phyloP scores from a whole-genome alignment of 2,797 vertebrate species.

The Tachyglossus aculeatus region DNA sequence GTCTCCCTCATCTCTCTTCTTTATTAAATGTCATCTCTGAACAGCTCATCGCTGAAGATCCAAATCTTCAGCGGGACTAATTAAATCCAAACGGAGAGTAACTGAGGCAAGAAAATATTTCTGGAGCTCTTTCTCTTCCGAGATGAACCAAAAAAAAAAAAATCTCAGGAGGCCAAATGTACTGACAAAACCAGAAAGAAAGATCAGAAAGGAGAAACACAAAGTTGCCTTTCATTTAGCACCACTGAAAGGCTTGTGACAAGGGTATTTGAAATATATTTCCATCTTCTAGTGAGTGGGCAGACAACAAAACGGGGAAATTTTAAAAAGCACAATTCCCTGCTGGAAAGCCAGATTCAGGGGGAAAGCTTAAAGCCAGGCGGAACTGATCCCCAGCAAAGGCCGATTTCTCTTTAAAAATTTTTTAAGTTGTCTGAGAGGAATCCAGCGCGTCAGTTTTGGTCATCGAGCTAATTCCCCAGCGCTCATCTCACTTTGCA shows the following conservation, averaged over 20 bases:
- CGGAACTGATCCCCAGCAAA: neutral
- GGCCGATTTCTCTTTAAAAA: neutral
- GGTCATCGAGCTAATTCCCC: slow-evolving; percentile 17
- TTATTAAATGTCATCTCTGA: neutral
- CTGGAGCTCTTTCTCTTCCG: slow-evolving; percentile 24
- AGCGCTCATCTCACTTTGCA: neutral
- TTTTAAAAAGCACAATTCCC: slow-evolving; percentile 2
- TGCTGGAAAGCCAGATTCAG: neutral
- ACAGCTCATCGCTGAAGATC: slow-evolving; percentile 29
- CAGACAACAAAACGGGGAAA: neutral
- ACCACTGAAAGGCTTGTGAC: neutral
- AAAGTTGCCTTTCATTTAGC: neutral
- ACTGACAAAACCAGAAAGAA: neutral
- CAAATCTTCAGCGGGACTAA: neutral
- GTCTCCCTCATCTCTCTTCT: neutral
- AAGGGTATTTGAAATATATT: neutral
- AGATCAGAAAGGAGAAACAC: neutral
- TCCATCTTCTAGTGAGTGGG: neutral
- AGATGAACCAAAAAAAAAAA: slow-evolving; percentile 9
- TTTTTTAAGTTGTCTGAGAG: neutral
- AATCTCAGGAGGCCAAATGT: neutral
- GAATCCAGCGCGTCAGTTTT: neutral
- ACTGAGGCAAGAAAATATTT: slow-evolving; percentile 12
- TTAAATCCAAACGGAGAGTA: slow-evolving; percentile 25
- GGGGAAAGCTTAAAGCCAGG: neutral